These are phyloP conservation scores for Cryptocephalus moraei DNA, from an alignment of 2,888 invertebrate genomes.

Conservation along the genomic window DNA sequence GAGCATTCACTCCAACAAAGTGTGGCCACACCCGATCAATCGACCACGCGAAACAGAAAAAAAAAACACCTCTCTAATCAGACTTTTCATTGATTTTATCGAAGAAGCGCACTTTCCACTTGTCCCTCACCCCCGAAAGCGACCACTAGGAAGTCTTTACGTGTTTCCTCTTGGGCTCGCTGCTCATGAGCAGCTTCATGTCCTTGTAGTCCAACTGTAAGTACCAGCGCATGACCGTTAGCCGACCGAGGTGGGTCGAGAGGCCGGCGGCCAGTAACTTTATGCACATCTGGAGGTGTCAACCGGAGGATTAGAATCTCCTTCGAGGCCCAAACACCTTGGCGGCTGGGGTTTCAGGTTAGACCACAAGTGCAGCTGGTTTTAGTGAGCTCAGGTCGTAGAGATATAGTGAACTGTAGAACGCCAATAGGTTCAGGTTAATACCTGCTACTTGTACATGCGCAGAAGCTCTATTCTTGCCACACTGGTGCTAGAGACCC, in stretches of 20 bases:
- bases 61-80: constrained; percentile 19
- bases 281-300: constrained; percentile 31
- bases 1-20: too few species aligned
- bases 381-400: too few species aligned
- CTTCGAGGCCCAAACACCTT: too few species aligned
- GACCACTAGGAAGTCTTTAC: constrained; percentile 57
- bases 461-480: too few species aligned
- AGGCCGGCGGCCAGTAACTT: constrained; percentile 32
- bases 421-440: too few species aligned
- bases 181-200: constrained; percentile 52
- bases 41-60: not conserved
- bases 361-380: too few species aligned
- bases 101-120: constrained; percentile 24
- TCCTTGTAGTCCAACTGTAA: constrained; percentile 59
- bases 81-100: constrained; percentile 27
- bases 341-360: too few species aligned
- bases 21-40: too few species aligned
- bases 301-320: constrained; percentile 2
- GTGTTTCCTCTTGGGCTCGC: constrained; percentile 46
- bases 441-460: too few species aligned
- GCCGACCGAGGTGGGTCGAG: constrained; percentile 30
- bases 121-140: constrained; percentile 22
- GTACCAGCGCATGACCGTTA: constrained; percentile 35
- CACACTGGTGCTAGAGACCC: too few species aligned
- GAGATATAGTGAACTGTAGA: too few species aligned